Evolutionary conservation across 2,113 vertebrate genomes (phyloP).

Genomic region (Microtus montanus): DNA sequence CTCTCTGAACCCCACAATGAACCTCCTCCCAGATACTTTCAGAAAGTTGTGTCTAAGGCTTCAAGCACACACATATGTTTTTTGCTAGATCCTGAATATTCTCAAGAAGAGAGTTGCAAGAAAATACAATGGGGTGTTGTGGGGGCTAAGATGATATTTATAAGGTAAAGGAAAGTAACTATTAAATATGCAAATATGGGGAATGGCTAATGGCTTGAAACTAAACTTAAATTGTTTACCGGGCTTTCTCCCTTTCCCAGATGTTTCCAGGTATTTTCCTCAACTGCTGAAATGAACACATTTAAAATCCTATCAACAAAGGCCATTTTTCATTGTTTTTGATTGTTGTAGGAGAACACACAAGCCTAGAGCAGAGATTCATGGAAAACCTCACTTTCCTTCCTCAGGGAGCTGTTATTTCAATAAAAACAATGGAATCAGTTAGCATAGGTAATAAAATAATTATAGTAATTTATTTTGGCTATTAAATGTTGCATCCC

Average conservation of each 20-base stretch:
- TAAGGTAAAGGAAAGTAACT: neutral
- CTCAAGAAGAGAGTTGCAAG: neutral
- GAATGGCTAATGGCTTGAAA: neutral
- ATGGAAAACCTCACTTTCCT: conserved; percentile 78
- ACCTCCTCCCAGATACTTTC: neutral
- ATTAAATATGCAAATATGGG: neutral
- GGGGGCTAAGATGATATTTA: neutral
- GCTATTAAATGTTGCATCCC: conserved; percentile 86
- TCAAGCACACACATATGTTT: neutral
- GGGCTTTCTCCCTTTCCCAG: neutral
- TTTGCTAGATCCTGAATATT: neutral
- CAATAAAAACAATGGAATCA: conserved; percentile 87
- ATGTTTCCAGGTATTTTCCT: conserved; percentile 65
- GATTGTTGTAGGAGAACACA: conserved; percentile 79
- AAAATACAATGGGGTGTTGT: neutral
- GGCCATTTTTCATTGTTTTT: conserved; percentile 82
- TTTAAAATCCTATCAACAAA: conserved; percentile 77
- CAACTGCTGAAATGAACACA: conserved; percentile 58
- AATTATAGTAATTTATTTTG: conserved; percentile 89
- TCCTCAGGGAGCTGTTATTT: conserved; percentile 85
- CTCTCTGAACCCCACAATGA: neutral
- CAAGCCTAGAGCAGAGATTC: conserved; percentile 79
- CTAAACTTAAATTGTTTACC: neutral
- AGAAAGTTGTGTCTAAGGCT: neutral
- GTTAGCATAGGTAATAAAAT: conserved; percentile 89